Conservation (phyloP, 1,140 invertebrate species). For the Heliconius hermathena region DNA sequence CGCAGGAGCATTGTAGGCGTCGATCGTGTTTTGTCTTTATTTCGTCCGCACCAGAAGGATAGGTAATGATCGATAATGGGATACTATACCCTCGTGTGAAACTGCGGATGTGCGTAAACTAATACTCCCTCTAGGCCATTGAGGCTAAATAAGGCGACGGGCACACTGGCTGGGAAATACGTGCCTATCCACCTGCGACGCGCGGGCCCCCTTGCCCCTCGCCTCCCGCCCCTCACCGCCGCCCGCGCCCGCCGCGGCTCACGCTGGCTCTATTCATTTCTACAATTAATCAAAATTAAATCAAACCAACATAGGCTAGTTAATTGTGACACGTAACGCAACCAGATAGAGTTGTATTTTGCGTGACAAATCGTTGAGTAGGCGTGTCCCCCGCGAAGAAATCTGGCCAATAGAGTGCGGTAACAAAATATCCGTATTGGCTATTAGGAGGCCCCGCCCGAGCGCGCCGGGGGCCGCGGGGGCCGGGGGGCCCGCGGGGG, state of each 20-base stretch:
- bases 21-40: slow-evolving; percentile 12
- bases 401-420: slow-evolving; percentile 82
- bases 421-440: slow-evolving; percentile 82
- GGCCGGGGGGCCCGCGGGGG: background rate
- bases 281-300: slow-evolving; percentile 80
- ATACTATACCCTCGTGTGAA: slow-evolving; percentile 59
- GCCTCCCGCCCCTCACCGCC: slow-evolving; percentile 2
- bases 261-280: slow-evolving; percentile 66
- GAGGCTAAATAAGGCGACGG: slow-evolving; percentile 46
- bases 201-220: slow-evolving; percentile 34
- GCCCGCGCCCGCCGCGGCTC: slow-evolving; percentile 33
- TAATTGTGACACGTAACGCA: slow-evolving; percentile 45
- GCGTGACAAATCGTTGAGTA: slow-evolving; percentile 40
- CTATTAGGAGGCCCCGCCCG: slow-evolving; percentile 80
- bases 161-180: slow-evolving; percentile 44
- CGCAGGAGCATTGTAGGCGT: slow-evolving; percentile 13
- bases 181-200: slow-evolving; percentile 49
- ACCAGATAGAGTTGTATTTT: slow-evolving; percentile 49
- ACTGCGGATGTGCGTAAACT: slow-evolving; percentile 43
- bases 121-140: slow-evolving; percentile 50
- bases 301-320: slow-evolving; percentile 45
- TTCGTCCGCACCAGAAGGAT: slow-evolving; percentile 19
- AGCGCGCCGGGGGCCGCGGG: slow-evolving; percentile 46
- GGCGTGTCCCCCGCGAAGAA: slow-evolving; percentile 75
- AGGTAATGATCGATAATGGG: slow-evolving; percentile 57